Percentiles rank a stretch among this genome's conserved stretches.
Conservation (phyloP, 1,140 invertebrate species). For the Musca vetustissima region DNA sequence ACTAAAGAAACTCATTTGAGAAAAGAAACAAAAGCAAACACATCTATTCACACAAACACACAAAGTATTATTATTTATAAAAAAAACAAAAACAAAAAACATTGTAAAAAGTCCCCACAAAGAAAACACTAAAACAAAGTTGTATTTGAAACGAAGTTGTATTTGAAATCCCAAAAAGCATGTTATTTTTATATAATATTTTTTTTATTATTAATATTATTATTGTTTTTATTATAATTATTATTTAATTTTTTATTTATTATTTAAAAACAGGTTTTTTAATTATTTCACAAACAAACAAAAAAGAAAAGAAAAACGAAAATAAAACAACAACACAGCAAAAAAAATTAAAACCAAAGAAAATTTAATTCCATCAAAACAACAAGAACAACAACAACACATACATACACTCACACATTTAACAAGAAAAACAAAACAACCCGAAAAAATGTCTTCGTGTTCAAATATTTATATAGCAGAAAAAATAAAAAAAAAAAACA, state of each 20-base stretch:
- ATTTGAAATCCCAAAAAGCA: no score
- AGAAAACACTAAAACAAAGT: no score
- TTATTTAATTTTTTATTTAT: slow-evolving; percentile 16
- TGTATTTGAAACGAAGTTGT: no score
- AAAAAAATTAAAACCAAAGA: not conserved
- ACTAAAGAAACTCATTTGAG: not conserved
- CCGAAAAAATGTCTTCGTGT: not conserved
- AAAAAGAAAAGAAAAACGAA: not conserved
- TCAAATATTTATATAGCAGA: not conserved
- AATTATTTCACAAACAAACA: not conserved
- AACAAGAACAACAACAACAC: not conserved
- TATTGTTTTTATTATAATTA: slow-evolving; percentile 14
- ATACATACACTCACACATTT: no score
- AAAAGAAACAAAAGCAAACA: slow-evolving; percentile 20
- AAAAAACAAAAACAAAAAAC: no score
- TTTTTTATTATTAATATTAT: slow-evolving; percentile 9
- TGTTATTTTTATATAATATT: slow-evolving; percentile 6
- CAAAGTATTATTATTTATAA: slow-evolving; percentile 12
- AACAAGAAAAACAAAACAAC: slow-evolving; percentile 1
- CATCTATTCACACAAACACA: slow-evolving; percentile 8
- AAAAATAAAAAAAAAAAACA: no score
- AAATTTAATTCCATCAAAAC: no score
- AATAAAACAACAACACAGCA: not conserved
- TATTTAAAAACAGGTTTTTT: not conserved
- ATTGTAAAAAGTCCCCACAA: no score